Percentiles rank a stretch among this genome's conserved stretches.
These are phyloP conservation scores for Brachyhypopomus gauderio DNA, from an alignment of 2,113 vertebrate species.

Conservation along the genomic window DNA sequence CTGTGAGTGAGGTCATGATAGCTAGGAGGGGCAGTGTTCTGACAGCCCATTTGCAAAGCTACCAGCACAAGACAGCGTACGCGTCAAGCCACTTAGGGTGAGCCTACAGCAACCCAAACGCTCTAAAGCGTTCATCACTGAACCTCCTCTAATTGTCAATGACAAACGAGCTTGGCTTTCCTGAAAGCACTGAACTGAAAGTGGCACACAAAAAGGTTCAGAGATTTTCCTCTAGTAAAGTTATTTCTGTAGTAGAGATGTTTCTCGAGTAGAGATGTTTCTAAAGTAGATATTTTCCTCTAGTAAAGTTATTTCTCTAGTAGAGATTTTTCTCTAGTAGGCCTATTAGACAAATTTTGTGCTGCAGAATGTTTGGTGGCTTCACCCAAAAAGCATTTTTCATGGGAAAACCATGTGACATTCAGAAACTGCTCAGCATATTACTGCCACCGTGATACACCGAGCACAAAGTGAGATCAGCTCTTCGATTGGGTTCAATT, in stretches of 20 bases:
- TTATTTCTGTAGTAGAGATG: too few relatives aligned
- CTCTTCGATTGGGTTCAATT: slow-evolving; percentile 12
- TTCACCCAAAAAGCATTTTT: not conserved
- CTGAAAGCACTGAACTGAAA: too few relatives aligned
- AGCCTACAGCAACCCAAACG: not conserved
- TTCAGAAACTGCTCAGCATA: slow-evolving; percentile 10
- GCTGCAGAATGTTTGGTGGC: not conserved
- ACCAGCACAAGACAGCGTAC: slow-evolving; percentile 33
- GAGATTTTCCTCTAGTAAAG: too few relatives aligned
- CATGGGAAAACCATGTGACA: slow-evolving; percentile 23
- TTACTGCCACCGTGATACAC: not conserved
- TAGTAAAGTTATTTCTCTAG: too few relatives aligned
- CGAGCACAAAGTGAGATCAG: slow-evolving; percentile 12
- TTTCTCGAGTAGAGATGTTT: too few relatives aligned
- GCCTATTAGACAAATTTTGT: slow-evolving; percentile 3
- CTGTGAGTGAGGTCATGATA: slow-evolving; percentile 1
- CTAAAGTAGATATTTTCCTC: too few relatives aligned
- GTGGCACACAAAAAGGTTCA: too few relatives aligned
- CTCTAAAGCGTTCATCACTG: not conserved
- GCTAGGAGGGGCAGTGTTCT: slow-evolving; percentile 40
- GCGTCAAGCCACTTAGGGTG: slow-evolving; percentile 24
- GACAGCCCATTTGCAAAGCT: slow-evolving; percentile 25
- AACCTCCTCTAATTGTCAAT: too few relatives aligned
- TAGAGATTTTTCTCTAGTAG: too few relatives aligned
- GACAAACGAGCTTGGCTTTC: too few relatives aligned